A percentile compares a stretch with the other conserved stretches of the same genome.
phyloP scores from a whole-genome alignment of 2,797 vertebrate species.

The Epinephelus coioides region DNA sequence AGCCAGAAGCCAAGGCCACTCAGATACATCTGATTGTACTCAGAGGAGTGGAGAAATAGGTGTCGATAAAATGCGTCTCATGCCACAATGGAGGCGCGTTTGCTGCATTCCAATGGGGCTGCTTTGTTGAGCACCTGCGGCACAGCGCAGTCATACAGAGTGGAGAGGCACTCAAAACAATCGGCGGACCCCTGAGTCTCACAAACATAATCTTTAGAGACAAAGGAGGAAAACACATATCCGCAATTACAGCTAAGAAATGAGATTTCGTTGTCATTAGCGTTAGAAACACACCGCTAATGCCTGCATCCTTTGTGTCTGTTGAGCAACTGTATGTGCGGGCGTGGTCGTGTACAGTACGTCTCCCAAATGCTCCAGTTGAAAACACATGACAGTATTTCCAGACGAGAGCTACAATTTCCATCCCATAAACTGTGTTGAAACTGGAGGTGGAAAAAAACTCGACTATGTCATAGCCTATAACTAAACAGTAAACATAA shows the following conservation, averaged over 20 bases:
- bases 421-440: constrained; percentile 51
- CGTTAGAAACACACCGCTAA: constrained; percentile 34
- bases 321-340: neutral
- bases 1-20: constrained; percentile 62
- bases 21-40: constrained; percentile 64
- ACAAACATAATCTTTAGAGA: constrained; percentile 60
- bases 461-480: constrained; percentile 39
- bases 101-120: constrained; percentile 63
- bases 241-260: constrained; percentile 59
- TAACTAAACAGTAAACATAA: constrained; percentile 74
- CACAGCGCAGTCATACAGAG: constrained; percentile 52
- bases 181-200: constrained; percentile 49
- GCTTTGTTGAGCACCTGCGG: constrained; percentile 64
- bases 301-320: neutral
- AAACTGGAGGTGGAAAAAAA: constrained; percentile 22
- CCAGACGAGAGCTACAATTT: constrained; percentile 45
- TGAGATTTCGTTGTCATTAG: constrained; percentile 43
- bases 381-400: constrained; percentile 14
- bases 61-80: constrained; percentile 57
- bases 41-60: constrained; percentile 57
- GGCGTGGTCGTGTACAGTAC: neutral
- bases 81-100: constrained; percentile 50
- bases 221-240: constrained; percentile 44
- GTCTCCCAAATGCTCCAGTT: constrained; percentile 14
- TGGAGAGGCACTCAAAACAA: constrained; percentile 68